Evolutionary conservation across 1,140 invertebrate species (phyloP).

Genomic region (Aphis craccivora): DNA sequence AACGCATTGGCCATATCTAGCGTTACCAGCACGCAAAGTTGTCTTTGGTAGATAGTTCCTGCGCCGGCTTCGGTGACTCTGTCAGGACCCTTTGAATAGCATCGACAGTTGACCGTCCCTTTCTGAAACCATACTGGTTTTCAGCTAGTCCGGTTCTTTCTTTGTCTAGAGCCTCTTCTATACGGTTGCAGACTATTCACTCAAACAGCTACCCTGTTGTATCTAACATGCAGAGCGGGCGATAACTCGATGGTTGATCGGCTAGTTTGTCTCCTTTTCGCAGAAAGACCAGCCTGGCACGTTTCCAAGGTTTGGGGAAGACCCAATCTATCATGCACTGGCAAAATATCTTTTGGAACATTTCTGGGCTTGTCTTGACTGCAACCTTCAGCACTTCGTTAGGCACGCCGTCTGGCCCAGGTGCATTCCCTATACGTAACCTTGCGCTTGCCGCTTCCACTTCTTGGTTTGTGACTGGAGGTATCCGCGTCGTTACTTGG

Average conservation of each 20-base stretch:
- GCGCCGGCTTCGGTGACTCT: neutral
- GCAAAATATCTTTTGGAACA: neutral
- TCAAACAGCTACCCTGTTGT: neutral
- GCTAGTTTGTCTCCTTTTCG: neutral
- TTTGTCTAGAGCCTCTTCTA: neutral
- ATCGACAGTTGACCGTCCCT: neutral
- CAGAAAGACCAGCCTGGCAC: neutral
- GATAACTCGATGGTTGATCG: neutral
- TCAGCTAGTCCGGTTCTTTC: neutral
- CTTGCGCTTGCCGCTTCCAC: too few relatives aligned
- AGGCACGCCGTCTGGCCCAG: neutral
- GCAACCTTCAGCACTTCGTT: neutral
- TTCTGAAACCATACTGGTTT: neutral
- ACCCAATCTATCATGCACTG: neutral
- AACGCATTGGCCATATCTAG: constrained; percentile 18
- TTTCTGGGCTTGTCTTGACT: neutral
- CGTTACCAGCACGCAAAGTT: neutral
- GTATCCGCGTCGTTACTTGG: neutral
- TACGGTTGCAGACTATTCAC: neutral
- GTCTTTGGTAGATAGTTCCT: neutral
- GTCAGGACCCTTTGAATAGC: neutral
- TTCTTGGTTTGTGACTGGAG: neutral
- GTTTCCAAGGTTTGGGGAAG: neutral
- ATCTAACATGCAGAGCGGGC: neutral
- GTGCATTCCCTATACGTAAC: neutral